phyloP scores from a whole-genome alignment of 2,113 vertebrate genomes.

The Agapornis roseicollis region DNA sequence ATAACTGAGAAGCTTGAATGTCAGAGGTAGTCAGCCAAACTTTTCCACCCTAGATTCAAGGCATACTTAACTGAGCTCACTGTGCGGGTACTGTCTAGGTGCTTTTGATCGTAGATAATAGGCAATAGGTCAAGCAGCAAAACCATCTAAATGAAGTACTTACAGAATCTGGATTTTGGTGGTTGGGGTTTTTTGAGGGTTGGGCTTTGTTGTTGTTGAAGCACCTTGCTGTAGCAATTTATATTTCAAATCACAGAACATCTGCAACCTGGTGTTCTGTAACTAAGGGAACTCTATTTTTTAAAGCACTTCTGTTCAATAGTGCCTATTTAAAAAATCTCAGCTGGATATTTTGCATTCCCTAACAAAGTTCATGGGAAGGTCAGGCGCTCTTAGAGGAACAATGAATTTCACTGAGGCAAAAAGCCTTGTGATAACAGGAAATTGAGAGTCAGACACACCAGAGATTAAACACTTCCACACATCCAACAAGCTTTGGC shows the following conservation, averaged over 20 bases:
- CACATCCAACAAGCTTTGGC: neutral
- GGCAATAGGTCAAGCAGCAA: neutral
- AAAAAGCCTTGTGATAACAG: neutral
- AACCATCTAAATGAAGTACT: neutral
- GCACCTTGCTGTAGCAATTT: neutral
- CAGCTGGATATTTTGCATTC: neutral
- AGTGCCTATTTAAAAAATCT: neutral
- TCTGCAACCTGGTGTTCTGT: neutral
- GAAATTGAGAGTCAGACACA: neutral
- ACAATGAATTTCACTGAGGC: neutral
- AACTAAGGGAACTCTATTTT: slow-evolving; percentile 30
- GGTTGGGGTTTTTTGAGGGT: neutral
- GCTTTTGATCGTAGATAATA: neutral
- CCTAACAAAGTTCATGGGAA: slow-evolving; percentile 8
- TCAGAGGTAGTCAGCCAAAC: neutral
- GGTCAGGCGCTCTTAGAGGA: neutral
- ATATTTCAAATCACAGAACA: neutral
- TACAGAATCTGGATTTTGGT: neutral
- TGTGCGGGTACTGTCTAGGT: neutral
- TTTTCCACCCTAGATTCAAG: neutral
- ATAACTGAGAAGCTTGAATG: neutral
- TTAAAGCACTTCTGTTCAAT: neutral
- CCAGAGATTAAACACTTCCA: neutral
- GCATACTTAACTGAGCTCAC: neutral
- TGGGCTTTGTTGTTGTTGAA: neutral